Conservation (phyloP, 2,888 invertebrate genomes). For the Desoria tigrina region DNA sequence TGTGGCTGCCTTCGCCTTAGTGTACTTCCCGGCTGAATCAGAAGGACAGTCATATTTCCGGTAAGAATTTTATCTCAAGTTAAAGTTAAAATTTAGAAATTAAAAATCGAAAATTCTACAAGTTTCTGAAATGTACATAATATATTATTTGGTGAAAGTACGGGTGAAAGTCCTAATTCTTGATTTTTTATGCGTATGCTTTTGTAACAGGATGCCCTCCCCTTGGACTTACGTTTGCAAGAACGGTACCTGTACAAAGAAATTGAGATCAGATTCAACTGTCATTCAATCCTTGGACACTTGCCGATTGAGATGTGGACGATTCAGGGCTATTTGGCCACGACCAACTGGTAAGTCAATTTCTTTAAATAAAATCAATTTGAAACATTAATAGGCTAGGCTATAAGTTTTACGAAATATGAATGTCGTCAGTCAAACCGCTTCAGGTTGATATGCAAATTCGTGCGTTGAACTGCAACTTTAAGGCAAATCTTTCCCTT, state of each 20-base stretch:
- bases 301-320: conserved; percentile 70
- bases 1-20: conserved; percentile 49
- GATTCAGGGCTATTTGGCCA: conserved; percentile 71
- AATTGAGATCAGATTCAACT: conserved; percentile 51
- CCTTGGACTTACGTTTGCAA: conserved; percentile 54
- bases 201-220: conserved; percentile 49
- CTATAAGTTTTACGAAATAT: too few species aligned
- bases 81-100: background rate
- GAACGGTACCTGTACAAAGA: conserved; percentile 53
- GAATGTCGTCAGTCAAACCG: too few species aligned
- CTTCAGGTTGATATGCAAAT: too few species aligned
- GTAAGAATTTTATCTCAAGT: too few species aligned
- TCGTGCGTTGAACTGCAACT: too few species aligned
- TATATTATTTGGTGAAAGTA: background rate
- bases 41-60: conserved; percentile 52
- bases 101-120: too few species aligned
- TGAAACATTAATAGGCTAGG: too few species aligned
- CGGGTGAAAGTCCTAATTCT: background rate
- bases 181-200: background rate
- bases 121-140: conserved; percentile 2
- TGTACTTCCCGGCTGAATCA: conserved; percentile 49
- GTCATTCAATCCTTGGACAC: conserved; percentile 60
- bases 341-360: conserved; percentile 63
- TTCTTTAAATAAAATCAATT: too few species aligned
- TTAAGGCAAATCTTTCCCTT: too few species aligned